Evolutionary conservation across 2,797 vertebrate genomes (phyloP).

Genomic region (Apogon talboti): DNA sequence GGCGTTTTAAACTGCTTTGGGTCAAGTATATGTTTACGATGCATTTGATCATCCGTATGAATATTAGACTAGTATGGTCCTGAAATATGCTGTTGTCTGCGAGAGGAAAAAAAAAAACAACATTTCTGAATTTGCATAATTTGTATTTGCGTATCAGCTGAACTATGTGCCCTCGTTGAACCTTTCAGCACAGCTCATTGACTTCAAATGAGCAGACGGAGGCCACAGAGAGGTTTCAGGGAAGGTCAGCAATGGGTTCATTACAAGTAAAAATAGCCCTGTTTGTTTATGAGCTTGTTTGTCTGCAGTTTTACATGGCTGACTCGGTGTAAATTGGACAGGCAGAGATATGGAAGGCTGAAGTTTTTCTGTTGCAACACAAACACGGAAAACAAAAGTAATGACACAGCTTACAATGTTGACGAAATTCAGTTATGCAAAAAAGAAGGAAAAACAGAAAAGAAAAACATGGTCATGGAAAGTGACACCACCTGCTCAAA

Average conservation of each 20-base stretch:
- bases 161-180: not conserved
- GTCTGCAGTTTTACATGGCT: not conserved
- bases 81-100: too few relatives aligned
- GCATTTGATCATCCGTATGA: too few relatives aligned
- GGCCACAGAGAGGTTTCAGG: slow-evolving; percentile 17
- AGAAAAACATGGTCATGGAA: slow-evolving; percentile 43
- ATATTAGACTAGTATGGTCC: too few relatives aligned
- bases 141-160: not conserved
- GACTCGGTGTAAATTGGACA: slow-evolving; percentile 13
- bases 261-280: slow-evolving; percentile 31
- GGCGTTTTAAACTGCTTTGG: too few relatives aligned
- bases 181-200: slow-evolving; percentile 30
- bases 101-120: too few relatives aligned
- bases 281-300: slow-evolving; percentile 31
- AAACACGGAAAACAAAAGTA: slow-evolving; percentile 36
- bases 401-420: slow-evolving; percentile 7
- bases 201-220: slow-evolving; percentile 20
- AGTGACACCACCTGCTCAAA: slow-evolving; percentile 27
- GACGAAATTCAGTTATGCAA: slow-evolving; percentile 57
- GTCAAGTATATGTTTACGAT: too few relatives aligned
- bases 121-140: too few relatives aligned
- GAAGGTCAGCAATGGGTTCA: slow-evolving; percentile 11
- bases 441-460: slow-evolving; percentile 33
- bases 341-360: not conserved
- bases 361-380: not conserved